Conservation (phyloP, 1,140 invertebrate species). For the Bombus sylvicola region DNA sequence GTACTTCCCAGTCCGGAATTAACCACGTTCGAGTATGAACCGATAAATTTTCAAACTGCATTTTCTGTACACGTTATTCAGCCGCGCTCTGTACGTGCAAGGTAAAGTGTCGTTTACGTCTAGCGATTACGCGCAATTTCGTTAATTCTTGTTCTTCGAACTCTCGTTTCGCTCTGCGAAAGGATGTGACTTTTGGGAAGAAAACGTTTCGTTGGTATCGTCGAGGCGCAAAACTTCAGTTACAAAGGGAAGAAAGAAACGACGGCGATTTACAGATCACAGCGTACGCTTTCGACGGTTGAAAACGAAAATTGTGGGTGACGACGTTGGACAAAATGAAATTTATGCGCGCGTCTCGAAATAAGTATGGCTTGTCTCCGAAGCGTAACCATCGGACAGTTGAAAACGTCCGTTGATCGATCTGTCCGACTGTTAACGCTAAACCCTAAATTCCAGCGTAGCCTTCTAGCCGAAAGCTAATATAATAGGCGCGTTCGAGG, state of each 20-base stretch:
- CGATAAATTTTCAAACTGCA: too few species aligned
- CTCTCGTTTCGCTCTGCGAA: too few species aligned
- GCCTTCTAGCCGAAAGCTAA: constrained; percentile 58
- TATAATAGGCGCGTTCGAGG: constrained; percentile 64
- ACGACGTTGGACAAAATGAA: constrained; percentile 26
- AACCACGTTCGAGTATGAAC: too few species aligned
- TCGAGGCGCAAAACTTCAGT: background rate
- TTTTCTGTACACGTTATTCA: too few species aligned
- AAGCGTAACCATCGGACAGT: constrained; percentile 57
- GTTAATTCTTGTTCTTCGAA: too few species aligned
- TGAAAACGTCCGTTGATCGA: constrained; percentile 68
- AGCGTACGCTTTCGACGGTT: too few species aligned
- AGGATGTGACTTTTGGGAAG: too few species aligned
- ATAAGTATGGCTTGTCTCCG: constrained; percentile 64
- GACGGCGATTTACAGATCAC: background rate
- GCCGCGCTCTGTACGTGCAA: too few species aligned
- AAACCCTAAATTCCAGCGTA: constrained; percentile 72
- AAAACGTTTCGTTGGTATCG: too few species aligned
- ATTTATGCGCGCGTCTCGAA: background rate
- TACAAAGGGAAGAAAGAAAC: background rate
- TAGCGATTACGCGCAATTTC: too few species aligned
- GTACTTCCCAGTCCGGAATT: too few species aligned
- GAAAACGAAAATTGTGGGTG: background rate
- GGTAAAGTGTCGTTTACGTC: too few species aligned
- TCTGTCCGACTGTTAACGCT: constrained; percentile 72